Base-by-base conservation (phyloP, 2,797 vertebrate genomes). In the Chlorospingus flavigularis region DNA sequence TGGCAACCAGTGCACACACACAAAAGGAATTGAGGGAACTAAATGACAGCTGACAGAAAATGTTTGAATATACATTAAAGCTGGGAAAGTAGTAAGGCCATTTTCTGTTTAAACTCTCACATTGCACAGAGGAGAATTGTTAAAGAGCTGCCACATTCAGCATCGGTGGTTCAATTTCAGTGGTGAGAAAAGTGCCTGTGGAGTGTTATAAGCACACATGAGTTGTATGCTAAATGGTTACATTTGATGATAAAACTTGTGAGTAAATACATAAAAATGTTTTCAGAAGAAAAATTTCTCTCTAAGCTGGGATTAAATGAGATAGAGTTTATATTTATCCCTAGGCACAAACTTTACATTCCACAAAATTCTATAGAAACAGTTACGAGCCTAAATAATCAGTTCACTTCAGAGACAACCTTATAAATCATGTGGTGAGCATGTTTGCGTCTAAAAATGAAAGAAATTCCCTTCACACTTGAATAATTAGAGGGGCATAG, bases 401-500 rank as follows among this genome's bases (percentile, higher is more conserved):
- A 43, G 17, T 94, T 76, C 28, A 12, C 81, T 92, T 95, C n/a
- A 80, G 35, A 92, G 78, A 88, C 12, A 43, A 80, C 76, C 83
- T 93, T n/a, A 93, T 92, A 70, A 84, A 87, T 61, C 4, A 3
- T 75, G n/a, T 37, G 37, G 37, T 88, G 57, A 93, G 93, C 63
- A 94, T 14, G 18, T 51, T 90, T 85, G 11, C 67, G 39, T 57
- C 83, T 70, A 73, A 48, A 86, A 62, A 73, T 3, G 17, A 95
- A 75, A 25, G 76, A 91, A 92, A 76, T 63, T 83, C 79, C 39
- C 12, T 55, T 86, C 82, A 60, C 42, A 25, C 24, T 76, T 96
- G 72, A 82, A 94, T 96, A 97, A 97, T 96, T 97, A 94, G 87
- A 94, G 67, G 62, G 42, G 11, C 28, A 54, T 21, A 88, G 57